Evolutionary conservation across 2,113 vertebrate genomes (phyloP).

Genomic region (Peucedramus taeniatus): DNA sequence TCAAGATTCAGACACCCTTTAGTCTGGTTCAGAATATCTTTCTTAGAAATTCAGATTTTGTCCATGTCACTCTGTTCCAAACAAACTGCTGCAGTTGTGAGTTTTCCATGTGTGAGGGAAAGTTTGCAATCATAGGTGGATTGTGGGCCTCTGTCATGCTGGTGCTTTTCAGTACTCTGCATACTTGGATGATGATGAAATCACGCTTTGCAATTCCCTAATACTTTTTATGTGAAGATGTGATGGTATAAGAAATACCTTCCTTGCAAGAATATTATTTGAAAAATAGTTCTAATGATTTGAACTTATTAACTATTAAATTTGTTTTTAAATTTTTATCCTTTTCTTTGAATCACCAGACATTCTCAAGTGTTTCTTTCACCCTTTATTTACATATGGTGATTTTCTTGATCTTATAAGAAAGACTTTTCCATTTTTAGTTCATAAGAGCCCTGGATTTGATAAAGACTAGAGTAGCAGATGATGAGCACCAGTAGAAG

Average conservation of each 20-base stretch:
- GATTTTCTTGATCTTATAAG: not conserved
- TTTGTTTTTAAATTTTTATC: not conserved
- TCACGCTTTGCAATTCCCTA: not conserved
- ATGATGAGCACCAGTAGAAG: not conserved
- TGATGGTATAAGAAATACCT: not conserved
- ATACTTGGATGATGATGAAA: not conserved
- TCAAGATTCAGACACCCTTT: not conserved
- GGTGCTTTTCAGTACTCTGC: not conserved
- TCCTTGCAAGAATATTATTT: not conserved
- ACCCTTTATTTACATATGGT: not conserved
- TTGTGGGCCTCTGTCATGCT: not conserved
- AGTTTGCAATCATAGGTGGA: not conserved
- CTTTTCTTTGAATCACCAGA: not conserved
- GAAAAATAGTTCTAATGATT: not conserved
- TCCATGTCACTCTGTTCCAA: not conserved
- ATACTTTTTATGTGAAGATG: not conserved
- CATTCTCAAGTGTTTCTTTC: not conserved
- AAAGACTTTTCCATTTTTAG: not conserved
- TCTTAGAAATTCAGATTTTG: not conserved
- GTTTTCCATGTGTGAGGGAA: not conserved
- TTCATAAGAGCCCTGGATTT: not conserved
- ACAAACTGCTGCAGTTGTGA: not conserved
- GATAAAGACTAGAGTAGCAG: not conserved
- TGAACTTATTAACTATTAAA: not conserved
- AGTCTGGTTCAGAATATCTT: not conserved